These are phyloP conservation scores for Coreius guichenoti DNA, from an alignment of 2,797 vertebrate genomes.

Conservation along the genomic window DNA sequence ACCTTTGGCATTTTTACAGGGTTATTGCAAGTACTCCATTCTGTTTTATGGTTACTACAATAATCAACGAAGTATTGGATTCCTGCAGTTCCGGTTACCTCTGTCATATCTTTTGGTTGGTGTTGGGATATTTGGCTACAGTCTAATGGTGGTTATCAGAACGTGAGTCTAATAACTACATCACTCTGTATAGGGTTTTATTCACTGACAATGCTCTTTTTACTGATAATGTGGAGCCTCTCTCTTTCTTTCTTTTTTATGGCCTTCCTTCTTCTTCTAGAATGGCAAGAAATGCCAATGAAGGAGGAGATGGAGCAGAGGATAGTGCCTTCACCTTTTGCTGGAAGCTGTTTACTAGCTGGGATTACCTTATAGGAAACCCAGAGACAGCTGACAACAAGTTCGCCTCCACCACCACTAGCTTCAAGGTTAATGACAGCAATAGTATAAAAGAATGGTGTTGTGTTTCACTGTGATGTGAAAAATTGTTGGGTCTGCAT, in stretches of 20 bases:
- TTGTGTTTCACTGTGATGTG: not conserved
- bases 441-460: not conserved
- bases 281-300: conserved; percentile 93
- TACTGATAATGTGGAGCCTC: too few species aligned
- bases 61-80: conserved; percentile 85
- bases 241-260: not conserved
- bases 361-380: conserved; percentile 92
- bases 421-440: conserved; percentile 82
- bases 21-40: conserved; percentile 93
- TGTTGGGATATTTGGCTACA: conserved; percentile 94
- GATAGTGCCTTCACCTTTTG: conserved; percentile 90
- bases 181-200: not conserved
- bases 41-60: conserved; percentile 97
- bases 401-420: conserved; percentile 88
- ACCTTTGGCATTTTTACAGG: conserved; percentile 75
- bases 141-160: conserved; percentile 96
- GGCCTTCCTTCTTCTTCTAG: conserved; percentile 69
- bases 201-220: not conserved
- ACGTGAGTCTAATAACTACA: conserved; percentile 80
- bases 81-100: conserved; percentile 91
- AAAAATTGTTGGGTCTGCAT: not conserved
- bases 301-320: conserved; percentile 85
- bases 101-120: conserved; percentile 96
- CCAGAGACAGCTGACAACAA: conserved; percentile 90
- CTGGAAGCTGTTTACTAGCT: conserved; percentile 98